Percentiles rank a stretch among this genome's conserved stretches.
Evolutionary conservation across 2,797 vertebrate genomes (phyloP).

Genomic region (Hozukius guyotensis): DNA sequence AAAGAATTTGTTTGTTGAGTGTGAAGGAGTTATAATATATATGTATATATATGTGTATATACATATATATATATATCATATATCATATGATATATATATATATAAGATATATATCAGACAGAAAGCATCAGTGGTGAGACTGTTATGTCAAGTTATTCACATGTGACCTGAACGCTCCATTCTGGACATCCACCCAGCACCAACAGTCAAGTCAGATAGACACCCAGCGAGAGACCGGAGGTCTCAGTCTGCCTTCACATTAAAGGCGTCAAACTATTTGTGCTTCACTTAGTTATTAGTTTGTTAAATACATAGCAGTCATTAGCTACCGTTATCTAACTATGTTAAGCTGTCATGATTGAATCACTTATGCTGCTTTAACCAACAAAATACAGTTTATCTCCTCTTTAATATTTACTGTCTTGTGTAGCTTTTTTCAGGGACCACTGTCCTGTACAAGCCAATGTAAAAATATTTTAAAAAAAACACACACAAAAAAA

Average conservation of each 20-base stretch:
- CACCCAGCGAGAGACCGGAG: background rate
- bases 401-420: background rate
- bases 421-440: background rate
- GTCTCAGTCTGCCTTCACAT: slow-evolving; percentile 29
- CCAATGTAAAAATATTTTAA: background rate
- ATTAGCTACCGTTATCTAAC: background rate
- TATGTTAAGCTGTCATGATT: background rate
- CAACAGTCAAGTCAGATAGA: slow-evolving; percentile 8
- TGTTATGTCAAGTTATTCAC: background rate
- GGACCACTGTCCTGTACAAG: background rate
- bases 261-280: background rate
- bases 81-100: no score
- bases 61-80: no score
- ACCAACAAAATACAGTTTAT: background rate
- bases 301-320: background rate
- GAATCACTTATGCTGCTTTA: background rate
- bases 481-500: no score
- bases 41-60: no score
- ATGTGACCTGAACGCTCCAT: background rate
- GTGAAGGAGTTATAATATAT: background rate
- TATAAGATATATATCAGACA: no score
- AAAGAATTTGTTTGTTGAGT: no score
- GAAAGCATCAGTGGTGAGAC: background rate
- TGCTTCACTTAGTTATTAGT: background rate
- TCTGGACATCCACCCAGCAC: background rate